Conservation (phyloP, 1,140 invertebrate species). For the Drosophila repletoides region DNA sequence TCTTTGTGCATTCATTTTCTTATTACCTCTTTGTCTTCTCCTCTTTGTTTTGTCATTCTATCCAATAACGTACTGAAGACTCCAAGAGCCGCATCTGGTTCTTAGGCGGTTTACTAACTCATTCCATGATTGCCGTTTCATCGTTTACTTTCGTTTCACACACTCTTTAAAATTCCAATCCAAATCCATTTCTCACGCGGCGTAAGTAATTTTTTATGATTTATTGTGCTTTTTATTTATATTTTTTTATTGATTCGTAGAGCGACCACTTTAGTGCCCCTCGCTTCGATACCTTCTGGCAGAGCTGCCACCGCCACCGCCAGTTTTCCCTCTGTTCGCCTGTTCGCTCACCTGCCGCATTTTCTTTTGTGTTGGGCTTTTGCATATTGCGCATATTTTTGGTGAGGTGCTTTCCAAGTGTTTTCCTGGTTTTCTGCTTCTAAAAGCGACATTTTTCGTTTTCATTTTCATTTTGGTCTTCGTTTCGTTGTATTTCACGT, state of each 20-base stretch:
- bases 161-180: slow-evolving; percentile 21
- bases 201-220: slow-evolving; percentile 56
- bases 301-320: slow-evolving; percentile 26
- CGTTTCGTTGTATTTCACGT: slow-evolving; percentile 16
- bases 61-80: not conserved
- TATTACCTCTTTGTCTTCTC: slow-evolving; percentile 12
- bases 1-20: slow-evolving; percentile 6
- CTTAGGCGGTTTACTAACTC: slow-evolving; percentile 8
- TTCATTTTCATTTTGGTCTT: slow-evolving; percentile 21
- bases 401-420: slow-evolving; percentile 43
- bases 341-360: slow-evolving; percentile 30
- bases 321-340: not conserved
- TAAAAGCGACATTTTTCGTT: slow-evolving; percentile 21
- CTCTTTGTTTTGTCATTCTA: slow-evolving; percentile 2
- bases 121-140: slow-evolving; percentile 4
- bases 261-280: not conserved
- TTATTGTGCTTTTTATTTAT: slow-evolving; percentile 35
- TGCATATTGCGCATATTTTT: slow-evolving; percentile 71
- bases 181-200: slow-evolving; percentile 46
- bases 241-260: slow-evolving; percentile 56
- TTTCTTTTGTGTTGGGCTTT: slow-evolving; percentile 49
- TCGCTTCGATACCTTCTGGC: not conserved
- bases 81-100: too few species aligned
- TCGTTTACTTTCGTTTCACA: slow-evolving; percentile 7
- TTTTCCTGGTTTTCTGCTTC: slow-evolving; percentile 60